These are phyloP conservation scores for Magallana nippona DNA, from an alignment of 2,888 invertebrate genomes.

Conservation along the genomic window DNA sequence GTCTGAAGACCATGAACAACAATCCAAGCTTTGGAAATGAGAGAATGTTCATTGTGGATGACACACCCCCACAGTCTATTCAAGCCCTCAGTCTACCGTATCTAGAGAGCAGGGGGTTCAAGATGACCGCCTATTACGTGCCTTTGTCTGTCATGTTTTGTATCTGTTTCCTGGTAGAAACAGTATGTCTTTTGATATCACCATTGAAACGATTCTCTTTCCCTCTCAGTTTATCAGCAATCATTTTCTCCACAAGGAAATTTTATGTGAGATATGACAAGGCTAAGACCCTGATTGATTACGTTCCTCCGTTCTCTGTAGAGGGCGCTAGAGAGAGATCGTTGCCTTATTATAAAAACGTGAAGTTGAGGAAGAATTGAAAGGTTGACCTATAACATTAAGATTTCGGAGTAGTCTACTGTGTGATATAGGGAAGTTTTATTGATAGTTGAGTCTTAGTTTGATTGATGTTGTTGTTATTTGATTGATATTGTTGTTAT, in stretches of 20 bases:
- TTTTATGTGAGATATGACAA: conserved; percentile 83
- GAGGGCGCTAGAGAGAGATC: conserved; percentile 71
- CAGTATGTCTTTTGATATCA: conserved; percentile 34
- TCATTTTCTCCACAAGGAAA: conserved; percentile 38
- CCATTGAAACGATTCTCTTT: conserved; percentile 37
- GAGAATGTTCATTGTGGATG: conserved; percentile 84
- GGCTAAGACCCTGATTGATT: conserved; percentile 82
- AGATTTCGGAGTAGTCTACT: neutral
- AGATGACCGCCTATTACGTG: conserved; percentile 18
- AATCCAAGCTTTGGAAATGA: conserved; percentile 80
- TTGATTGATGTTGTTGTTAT: neutral
- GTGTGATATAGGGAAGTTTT: too few species aligned
- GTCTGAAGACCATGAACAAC: conserved; percentile 82
- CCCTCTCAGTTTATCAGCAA: conserved; percentile 8
- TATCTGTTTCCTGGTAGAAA: conserved; percentile 10
- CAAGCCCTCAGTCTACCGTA: conserved; percentile 19
- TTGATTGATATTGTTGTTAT: too few species aligned
- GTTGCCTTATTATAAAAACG: conserved; percentile 31
- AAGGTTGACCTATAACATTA: neutral
- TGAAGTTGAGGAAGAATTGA: neutral
- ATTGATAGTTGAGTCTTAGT: neutral
- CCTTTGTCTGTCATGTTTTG: neutral
- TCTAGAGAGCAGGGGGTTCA: conserved; percentile 24
- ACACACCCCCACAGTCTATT: conserved; percentile 83
- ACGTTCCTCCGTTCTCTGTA: conserved; percentile 80